Evolutionary conservation across 2,113 vertebrate species (phyloP), one percentile per base, ranked within the genome.

Genomic region (Vicugna pacos): DNA sequence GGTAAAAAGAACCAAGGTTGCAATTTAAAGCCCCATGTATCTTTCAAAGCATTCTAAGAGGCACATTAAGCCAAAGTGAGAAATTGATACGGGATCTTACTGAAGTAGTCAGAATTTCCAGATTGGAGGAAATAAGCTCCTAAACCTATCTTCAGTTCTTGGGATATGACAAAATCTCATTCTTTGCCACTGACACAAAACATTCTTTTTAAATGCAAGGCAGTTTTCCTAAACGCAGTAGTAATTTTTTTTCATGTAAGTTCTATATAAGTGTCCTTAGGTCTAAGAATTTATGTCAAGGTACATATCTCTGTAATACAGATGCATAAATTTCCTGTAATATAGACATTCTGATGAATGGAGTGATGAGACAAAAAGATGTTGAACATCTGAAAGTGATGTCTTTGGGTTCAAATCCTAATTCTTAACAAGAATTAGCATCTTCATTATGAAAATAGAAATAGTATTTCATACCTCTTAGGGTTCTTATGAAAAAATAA

Each of bases 1-100:
- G 58, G 73, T 60, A 95, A 76, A 94, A 95, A 64, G 64, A 83
- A 84, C 42, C 91, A 97, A 95, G 94, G 56, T 87, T 97, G 52
- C 93, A 93, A 95, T 94, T 96, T 94, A 96, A 93, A 96, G 54
- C 42, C 73, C 82, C 56, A 80, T 92, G 94, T 93, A 92, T 96
- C 67, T 97, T 96, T 91, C 69, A 75, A 94, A 96, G 67, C 54
- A 89, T 83, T 97, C 54, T 77, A 95, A 95, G 58, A 97, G 88
- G 84, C 24, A 86, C 91, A 62, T 97, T 97, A 95, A 95, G 52
- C 81, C 76, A 82, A 95, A 97, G 82, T 97, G 95, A 96, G 93
- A 91, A 91, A 97, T 72, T 94, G 95, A 95, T 96, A 91, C 22
- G 42, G 77, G 15, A 83, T 93, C 87, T 96, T 93, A 64, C 93